Conservation (phyloP, 2,888 invertebrate species). For the Tiphia femorata region DNA sequence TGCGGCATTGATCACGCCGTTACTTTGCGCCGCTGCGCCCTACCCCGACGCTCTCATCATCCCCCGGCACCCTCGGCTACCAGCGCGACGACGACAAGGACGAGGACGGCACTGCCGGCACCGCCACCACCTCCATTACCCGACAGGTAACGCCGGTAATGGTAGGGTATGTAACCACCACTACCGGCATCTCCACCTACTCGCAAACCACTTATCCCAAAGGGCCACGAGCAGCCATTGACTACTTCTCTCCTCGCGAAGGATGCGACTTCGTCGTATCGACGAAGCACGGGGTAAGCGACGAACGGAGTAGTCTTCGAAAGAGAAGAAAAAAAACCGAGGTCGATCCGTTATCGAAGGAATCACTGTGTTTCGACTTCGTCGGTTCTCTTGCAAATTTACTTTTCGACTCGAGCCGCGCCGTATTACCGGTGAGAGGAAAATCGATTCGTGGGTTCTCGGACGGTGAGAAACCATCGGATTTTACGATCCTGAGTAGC, state of each 20-base stretch:
- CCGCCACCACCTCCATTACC: conserved; percentile 30
- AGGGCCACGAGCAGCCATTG: conserved; percentile 17
- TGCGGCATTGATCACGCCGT: conserved; percentile 57
- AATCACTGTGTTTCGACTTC: too few species aligned
- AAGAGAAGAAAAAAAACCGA: too few species aligned
- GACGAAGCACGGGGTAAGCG: too few species aligned
- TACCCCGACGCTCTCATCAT: conserved; percentile 26
- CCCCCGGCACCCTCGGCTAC: conserved; percentile 3
- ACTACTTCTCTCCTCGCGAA: conserved; percentile 9
- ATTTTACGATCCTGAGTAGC: too few species aligned
- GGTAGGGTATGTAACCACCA: conserved; percentile 18
- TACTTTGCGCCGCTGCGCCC: conserved; percentile 42
- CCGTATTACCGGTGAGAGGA: too few species aligned
- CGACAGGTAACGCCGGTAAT: conserved; percentile 32
- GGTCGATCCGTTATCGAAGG: too few species aligned
- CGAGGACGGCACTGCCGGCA: conserved; percentile 14
- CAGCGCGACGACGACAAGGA: conserved; percentile 20
- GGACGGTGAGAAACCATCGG: too few species aligned
- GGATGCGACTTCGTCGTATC: too few species aligned
- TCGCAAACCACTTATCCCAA: conserved; percentile 33
- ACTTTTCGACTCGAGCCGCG: too few species aligned
- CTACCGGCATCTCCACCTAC: conserved; percentile 21
- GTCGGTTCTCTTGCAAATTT: too few species aligned
- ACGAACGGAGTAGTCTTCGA: too few species aligned
- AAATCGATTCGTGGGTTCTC: too few species aligned